Percentiles rank a stretch among this genome's conserved stretches.
These are phyloP conservation scores for Phoenoteleia sp. DNA, from an alignment of 2,888 invertebrate species.

Conservation along the genomic window DNA sequence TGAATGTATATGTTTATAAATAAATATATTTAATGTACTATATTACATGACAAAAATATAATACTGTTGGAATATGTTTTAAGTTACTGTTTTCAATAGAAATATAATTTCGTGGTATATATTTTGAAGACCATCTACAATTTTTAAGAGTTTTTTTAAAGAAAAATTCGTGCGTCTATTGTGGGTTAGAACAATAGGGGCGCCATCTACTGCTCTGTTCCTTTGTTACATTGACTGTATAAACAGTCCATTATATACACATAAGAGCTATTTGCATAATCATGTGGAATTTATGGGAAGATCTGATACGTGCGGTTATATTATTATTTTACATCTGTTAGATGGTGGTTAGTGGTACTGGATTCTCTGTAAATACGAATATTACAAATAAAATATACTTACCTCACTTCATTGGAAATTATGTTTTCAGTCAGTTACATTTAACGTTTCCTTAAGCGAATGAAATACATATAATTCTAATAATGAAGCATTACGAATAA, in stretches of 20 bases:
- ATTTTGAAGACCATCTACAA: not conserved
- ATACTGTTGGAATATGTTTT: too few relatives aligned
- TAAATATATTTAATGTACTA: not conserved
- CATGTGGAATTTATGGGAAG: constrained; percentile 58
- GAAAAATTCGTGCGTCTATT: constrained; percentile 16
- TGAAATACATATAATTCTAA: constrained; percentile 3
- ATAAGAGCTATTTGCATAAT: constrained; percentile 58
- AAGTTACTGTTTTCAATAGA: not conserved
- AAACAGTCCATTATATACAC: constrained; percentile 57
- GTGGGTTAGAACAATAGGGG: constrained; percentile 55
- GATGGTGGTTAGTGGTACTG: constrained; percentile 35
- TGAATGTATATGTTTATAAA: not conserved
- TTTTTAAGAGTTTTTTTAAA: not conserved
- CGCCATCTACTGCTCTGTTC: constrained; percentile 58
- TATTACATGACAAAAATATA: too few relatives aligned
- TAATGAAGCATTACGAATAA: not conserved
- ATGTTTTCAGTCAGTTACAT: constrained; percentile 14
- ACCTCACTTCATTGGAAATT: constrained; percentile 40
- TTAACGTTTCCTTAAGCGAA: constrained; percentile 3
- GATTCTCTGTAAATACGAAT: constrained; percentile 23
- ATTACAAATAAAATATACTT: constrained; percentile 23
- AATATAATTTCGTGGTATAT: not conserved
- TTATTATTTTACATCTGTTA: constrained; percentile 52
- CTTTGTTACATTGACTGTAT: constrained; percentile 58
- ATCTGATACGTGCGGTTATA: constrained; percentile 54